phyloP scores from a whole-genome alignment of 2,797 vertebrate species.

The Ataeniobius toweri region DNA sequence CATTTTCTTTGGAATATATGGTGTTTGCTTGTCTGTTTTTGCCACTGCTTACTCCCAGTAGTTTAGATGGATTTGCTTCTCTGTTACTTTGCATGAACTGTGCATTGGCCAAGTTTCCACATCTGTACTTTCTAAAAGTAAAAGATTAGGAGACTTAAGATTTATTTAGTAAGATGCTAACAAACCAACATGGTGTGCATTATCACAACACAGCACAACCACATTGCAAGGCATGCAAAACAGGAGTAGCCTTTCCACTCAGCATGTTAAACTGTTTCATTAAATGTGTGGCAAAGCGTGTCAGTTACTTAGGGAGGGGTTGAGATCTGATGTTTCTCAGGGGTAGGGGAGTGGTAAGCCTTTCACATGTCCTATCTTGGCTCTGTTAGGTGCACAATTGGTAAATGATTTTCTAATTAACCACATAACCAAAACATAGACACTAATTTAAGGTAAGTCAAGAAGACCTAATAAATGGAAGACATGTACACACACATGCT shows the following conservation, averaged over 20 bases:
- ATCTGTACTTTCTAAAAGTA: constrained; percentile 51
- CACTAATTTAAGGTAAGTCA: constrained; percentile 78
- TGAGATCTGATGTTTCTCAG: constrained; percentile 34
- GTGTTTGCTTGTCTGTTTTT: constrained; percentile 64
- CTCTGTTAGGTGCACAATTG: constrained; percentile 52
- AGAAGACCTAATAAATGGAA: constrained; percentile 54
- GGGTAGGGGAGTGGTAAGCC: constrained; percentile 49
- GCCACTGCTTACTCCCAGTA: constrained; percentile 68
- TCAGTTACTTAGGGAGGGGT: constrained; percentile 59
- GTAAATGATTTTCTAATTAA: constrained; percentile 40
- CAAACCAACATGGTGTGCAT: background rate
- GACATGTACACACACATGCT: constrained; percentile 49
- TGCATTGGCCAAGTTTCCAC: constrained; percentile 71
- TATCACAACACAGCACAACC: constrained; percentile 56
- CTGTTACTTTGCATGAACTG: constrained; percentile 77
- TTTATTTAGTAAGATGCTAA: background rate
- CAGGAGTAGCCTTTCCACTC: constrained; percentile 60
- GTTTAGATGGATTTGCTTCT: constrained; percentile 72
- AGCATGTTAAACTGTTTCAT: constrained; percentile 78
- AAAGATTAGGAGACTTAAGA: background rate
- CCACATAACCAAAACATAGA: constrained; percentile 24
- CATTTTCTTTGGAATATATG: constrained; percentile 66
- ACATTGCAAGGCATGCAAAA: constrained; percentile 75
- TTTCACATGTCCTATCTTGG: constrained; percentile 54
- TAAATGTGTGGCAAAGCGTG: constrained; percentile 64